Conservation (phyloP, 2,113 vertebrate genomes). For the Smithornis capensis region DNA sequence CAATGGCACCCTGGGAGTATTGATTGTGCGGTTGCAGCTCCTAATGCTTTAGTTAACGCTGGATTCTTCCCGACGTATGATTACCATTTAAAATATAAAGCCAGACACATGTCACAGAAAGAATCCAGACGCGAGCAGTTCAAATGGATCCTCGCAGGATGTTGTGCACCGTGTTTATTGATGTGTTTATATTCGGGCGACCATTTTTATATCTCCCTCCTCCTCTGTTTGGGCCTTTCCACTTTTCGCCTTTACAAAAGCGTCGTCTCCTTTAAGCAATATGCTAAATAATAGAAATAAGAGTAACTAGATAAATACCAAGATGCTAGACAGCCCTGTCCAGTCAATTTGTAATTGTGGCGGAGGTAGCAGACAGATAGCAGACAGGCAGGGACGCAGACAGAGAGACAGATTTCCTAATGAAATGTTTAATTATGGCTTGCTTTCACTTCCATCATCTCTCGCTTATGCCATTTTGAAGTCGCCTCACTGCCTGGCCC, state of each 20-base stretch:
- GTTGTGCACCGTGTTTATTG: conserved; percentile 26
- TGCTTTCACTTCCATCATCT: conserved; percentile 24
- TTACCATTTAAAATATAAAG: conserved; percentile 39
- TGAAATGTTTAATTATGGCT: conserved; percentile 1
- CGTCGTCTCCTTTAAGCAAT: not conserved
- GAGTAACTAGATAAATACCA: not conserved
- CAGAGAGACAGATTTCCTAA: conserved; percentile 45
- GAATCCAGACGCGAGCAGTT: conserved; percentile 31
- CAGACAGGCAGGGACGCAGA: conserved; percentile 53
- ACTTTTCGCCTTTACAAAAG: not conserved
- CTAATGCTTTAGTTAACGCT: conserved; percentile 52
- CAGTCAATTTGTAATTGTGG: conserved; percentile 35
- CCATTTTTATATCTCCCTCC: not conserved
- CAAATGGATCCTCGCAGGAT: conserved; percentile 35
- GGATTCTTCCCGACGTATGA: conserved; percentile 34
- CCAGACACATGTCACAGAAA: conserved; percentile 44
- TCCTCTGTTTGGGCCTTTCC: not conserved
- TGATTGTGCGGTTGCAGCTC: conserved; percentile 32
- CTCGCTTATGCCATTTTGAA: not conserved
- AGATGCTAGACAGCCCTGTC: not conserved
- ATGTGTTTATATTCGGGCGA: conserved; percentile 13
- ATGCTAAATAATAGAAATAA: conserved; percentile 35
- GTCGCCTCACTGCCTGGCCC: not conserved
- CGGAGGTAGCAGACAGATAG: conserved; percentile 32
- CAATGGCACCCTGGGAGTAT: conserved; percentile 9